Evolutionary conservation across 2,888 invertebrate species (phyloP), one percentile per base, ranked within the genome.

Genomic region (Baccha elongata): DNA sequence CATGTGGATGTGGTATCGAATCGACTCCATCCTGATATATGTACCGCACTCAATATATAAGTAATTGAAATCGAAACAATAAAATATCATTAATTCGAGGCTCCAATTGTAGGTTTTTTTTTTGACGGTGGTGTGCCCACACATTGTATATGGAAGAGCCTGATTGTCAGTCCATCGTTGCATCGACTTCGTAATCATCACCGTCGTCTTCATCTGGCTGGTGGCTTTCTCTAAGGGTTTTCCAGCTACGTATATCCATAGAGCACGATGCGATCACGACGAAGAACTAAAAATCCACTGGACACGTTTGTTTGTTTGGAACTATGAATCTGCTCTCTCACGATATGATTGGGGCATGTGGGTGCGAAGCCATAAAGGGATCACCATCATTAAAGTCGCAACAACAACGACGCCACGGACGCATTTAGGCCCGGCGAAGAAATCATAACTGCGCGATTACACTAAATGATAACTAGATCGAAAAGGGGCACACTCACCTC

Each of bases 11-110:
- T 37, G 23, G 19, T 23, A 40, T 65, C 40, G 23, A 11, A 32
- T 62, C 37, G 21, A 15, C 46, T 21, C 26, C 52, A 64, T 60
- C 52, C 62, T n/a, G 29, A 60, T 68, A 62, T 83, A 68, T 67
- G 78, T 72, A 68, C 62, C 72, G 67, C 72, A 73, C 68, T 83
- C 83, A 73, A 83, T n/a, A n/a, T n/a, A n/a, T 78, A 83, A 83
- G 83, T 83, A 83, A 83, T 83, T 83, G 83, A 83, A 83, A 83
- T 83, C 83, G 64, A 83, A 83, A 83, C 83, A 83, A 83, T 83
- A 83, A 83, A 83, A 83, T 83, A 83, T 83, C 83, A 83, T 83
- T 83, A 83, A 83, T 83, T 83, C 83, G 73, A 83, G 73, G 72
- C 62, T 78, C 72, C 83, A 83, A 83, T 83, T 83, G 83, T 72